A percentile compares a stretch with the other conserved stretches of the same genome.
Conservation (phyloP, 2,113 vertebrate species). For the Isurus oxyrinchus region DNA sequence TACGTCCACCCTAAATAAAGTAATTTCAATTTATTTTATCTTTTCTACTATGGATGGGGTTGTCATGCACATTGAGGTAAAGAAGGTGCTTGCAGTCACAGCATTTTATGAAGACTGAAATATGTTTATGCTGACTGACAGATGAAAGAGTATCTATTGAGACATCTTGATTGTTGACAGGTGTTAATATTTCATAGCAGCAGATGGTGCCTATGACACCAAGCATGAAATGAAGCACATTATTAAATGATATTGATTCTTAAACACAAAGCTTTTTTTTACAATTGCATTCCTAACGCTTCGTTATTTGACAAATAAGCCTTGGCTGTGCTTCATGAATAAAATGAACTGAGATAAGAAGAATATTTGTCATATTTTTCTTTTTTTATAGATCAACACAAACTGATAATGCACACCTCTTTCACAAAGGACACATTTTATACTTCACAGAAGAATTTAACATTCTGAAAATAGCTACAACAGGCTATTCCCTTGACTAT, state of each 20-base stretch:
- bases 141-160: slow-evolving; percentile 13
- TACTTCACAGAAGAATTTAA: neutral
- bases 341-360: slow-evolving; percentile 13
- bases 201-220: slow-evolving; percentile 10
- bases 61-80: neutral
- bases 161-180: slow-evolving; percentile 6
- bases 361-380: neutral
- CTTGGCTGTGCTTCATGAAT: neutral
- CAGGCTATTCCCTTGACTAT: neutral
- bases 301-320: slow-evolving; percentile 6
- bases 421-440: neutral
- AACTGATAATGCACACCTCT: neutral
- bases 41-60: neutral
- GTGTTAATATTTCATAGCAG: slow-evolving; percentile 30
- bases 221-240: slow-evolving; percentile 26
- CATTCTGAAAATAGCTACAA: neutral
- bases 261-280: slow-evolving; percentile 16
- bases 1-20: neutral
- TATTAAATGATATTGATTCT: slow-evolving; percentile 31
- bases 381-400: neutral
- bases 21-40: neutral
- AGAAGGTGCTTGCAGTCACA: neutral
- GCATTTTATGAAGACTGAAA: slow-evolving; percentile 21
- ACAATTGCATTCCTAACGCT: neutral
- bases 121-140: neutral